phyloP scores from a whole-genome alignment of 2,113 vertebrate species.

The Misgurnus mizolepis region DNA sequence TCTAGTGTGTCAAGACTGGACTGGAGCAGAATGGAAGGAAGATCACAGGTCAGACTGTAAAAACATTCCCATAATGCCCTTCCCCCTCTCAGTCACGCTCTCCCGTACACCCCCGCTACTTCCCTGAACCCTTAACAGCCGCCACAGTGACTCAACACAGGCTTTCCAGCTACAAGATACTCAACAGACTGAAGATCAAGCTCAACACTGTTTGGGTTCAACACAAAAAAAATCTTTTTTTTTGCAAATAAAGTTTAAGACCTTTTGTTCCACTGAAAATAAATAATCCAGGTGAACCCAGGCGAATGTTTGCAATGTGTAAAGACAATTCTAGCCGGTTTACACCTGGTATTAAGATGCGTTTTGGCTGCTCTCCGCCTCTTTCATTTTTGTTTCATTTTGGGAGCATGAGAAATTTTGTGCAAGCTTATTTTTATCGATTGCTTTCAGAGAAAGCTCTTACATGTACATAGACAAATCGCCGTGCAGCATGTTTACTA shows the following conservation, averaged over 20 bases:
- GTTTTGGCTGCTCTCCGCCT: too few species aligned
- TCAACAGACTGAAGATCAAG: slow-evolving; percentile 1
- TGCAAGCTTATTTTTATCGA: too few species aligned
- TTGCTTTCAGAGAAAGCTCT: too few species aligned
- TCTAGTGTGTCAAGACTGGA: slow-evolving; percentile 60
- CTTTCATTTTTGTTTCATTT: too few species aligned
- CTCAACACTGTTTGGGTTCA: neutral
- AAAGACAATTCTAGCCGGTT: neutral
- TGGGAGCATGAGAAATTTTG: too few species aligned
- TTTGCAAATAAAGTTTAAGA: too few species aligned
- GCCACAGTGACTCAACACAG: slow-evolving; percentile 38
- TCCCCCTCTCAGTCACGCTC: slow-evolving; percentile 54
- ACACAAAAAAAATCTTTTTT: neutral
- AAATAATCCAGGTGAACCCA: neutral
- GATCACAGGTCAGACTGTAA: slow-evolving; percentile 77
- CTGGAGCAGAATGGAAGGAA: slow-evolving; percentile 73
- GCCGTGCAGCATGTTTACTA: too few species aligned
- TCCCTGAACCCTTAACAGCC: slow-evolving; percentile 55
- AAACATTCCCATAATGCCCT: slow-evolving; percentile 77
- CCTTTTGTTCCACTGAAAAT: neutral
- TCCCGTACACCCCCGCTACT: slow-evolving; percentile 51
- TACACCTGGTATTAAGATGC: too few species aligned
- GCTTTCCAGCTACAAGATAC: slow-evolving; percentile 32
- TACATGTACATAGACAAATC: too few species aligned
- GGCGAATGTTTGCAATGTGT: neutral